Evolutionary conservation across 1,140 invertebrate species (phyloP).

Genomic region (Nebria ingens): DNA sequence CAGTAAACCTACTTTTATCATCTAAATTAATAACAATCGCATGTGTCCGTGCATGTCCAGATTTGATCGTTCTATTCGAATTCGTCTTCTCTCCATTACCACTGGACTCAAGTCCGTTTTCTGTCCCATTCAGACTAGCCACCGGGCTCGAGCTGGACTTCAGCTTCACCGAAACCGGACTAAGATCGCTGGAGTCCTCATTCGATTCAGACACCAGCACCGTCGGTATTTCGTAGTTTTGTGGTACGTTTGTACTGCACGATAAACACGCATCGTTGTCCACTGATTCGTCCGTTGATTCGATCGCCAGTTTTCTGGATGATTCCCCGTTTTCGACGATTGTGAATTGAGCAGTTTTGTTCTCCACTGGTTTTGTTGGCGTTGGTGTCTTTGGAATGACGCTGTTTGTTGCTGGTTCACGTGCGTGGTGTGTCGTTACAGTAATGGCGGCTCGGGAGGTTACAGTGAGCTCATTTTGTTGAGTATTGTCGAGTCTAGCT

Average conservation of each 20-base stretch:
- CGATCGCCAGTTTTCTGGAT: too few relatives aligned
- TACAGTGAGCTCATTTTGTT: conserved; percentile 11
- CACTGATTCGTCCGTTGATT: too few relatives aligned
- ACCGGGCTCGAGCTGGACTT: conserved; percentile 22
- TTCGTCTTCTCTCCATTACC: conserved; percentile 28
- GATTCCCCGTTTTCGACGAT: too few relatives aligned
- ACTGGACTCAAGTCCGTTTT: conserved; percentile 36
- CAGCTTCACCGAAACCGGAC: not conserved
- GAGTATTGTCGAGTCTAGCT: conserved; percentile 32
- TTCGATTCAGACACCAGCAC: not conserved
- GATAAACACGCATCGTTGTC: not conserved
- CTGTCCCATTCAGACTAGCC: conserved; percentile 25
- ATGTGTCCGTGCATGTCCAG: conserved; percentile 56
- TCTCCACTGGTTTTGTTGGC: not conserved
- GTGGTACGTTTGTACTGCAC: not conserved
- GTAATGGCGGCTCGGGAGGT: conserved; percentile 13
- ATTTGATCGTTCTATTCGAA: conserved; percentile 38
- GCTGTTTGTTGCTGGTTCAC: not conserved
- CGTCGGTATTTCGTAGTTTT: not conserved
- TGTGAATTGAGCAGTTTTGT: too few relatives aligned
- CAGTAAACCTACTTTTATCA: conserved; percentile 67
- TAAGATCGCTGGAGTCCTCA: not conserved
- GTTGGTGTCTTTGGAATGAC: not conserved
- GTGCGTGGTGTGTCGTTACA: not conserved
- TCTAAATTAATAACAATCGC: conserved; percentile 67